Base-by-base conservation (phyloP, 2,113 vertebrate genomes). In the Psettodes erumei region DNA sequence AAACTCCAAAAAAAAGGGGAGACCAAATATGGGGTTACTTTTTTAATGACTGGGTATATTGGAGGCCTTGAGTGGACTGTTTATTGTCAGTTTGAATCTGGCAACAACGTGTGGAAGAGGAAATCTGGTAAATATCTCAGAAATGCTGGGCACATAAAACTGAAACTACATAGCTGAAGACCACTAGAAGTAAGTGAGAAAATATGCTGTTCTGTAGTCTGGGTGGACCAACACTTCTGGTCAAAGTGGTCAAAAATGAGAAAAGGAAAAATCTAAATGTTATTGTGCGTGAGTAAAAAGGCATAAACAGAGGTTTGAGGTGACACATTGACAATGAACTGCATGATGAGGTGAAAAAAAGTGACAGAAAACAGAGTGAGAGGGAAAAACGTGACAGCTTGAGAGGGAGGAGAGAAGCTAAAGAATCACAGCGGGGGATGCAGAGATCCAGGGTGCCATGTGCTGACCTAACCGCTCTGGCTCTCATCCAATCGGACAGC, bases 401-500 rank as follows among this genome's bases (percentile, higher is more conserved):
- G 51, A 67, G 65, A 75, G 64, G 61, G 76, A 87, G 78, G 66
- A 70, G 19, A 65, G 77, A 71, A 63, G 81, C 79, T 66, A 10
- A 53, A 48, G 83, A 43, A 81, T 83, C 75, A 35, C 82, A 80
- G 84, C 54, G 5, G 86, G 87, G 79, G 90, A 60, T 50, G 48
- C 21, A 72, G 86, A 83, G 68, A 83, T 71, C 75, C 77, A 6
- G 85, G 81, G 82, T 86, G 82, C 95, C 96, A 95, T 96, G 89
- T 87, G 94, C 93, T 97, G 96, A 97, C 95, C 95, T 95, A 93
- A 97, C 95, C 90, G 80, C 37, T 93, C 94, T 95, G 95, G 94
- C 92, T 62, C 67, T 28, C 53, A 0, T 67, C 86, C 90, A 89
- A 53, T 72, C 30, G 40, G 79, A 83, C 86, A 54, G 77, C 56